Evolutionary conservation across 2,888 invertebrate species (phyloP).

Genomic region (Cephonodes hylas): DNA sequence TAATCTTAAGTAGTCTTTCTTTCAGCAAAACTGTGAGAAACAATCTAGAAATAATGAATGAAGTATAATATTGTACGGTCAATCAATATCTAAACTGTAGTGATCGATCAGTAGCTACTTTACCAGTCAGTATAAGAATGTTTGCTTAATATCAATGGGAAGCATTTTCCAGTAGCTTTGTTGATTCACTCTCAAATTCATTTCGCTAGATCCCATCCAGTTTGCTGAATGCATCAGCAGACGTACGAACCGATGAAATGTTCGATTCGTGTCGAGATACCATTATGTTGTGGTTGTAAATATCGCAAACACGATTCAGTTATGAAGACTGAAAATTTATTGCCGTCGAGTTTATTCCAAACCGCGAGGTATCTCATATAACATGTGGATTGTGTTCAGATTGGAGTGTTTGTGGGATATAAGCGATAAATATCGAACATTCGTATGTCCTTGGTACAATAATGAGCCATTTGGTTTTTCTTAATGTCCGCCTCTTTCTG

Average conservation of each 20-base stretch:
- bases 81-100: too few relatives aligned
- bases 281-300: not conserved
- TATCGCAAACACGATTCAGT: not conserved
- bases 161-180: not conserved
- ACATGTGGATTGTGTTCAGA: not conserved
- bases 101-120: too few relatives aligned
- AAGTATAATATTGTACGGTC: too few relatives aligned
- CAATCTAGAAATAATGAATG: too few relatives aligned
- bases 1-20: too few relatives aligned
- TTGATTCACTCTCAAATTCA: not conserved
- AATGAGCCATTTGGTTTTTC: not conserved
- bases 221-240: not conserved
- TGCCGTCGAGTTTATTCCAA: not conserved
- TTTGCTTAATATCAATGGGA: not conserved
- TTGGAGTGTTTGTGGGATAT: not conserved
- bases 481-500: not conserved
- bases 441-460: not conserved
- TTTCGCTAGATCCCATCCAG: too few relatives aligned
- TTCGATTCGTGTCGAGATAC: not conserved
- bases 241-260: not conserved
- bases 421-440: not conserved
- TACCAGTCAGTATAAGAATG: too few relatives aligned
- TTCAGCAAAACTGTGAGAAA: too few relatives aligned
- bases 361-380: slow-evolving; percentile 1
- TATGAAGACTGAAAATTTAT: not conserved